These are phyloP conservation scores for Drosophila virilis DNA, from an alignment of 1,140 invertebrate genomes.

Conservation along the genomic window DNA sequence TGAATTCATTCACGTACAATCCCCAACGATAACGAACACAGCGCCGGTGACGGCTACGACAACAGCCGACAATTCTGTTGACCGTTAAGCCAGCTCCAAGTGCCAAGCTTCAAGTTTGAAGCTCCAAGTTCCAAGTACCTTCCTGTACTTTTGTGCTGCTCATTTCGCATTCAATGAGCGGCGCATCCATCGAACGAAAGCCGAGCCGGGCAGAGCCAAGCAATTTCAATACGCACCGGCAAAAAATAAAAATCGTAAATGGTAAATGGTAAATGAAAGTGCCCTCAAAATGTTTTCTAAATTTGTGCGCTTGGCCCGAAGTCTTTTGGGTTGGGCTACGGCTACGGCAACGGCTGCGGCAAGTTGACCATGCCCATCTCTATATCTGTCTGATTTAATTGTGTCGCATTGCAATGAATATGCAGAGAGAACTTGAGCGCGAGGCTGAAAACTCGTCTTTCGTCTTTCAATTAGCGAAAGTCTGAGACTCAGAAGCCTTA, in stretches of 20 bases:
- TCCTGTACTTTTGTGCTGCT: conserved; percentile 48
- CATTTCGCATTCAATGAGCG: conserved; percentile 78
- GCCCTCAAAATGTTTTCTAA: conserved; percentile 82
- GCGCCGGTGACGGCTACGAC: conserved; percentile 17
- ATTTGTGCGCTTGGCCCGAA: conserved; percentile 69
- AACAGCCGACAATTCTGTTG: conserved; percentile 62
- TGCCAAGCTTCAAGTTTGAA: conserved; percentile 34
- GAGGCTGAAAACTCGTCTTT: conserved; percentile 39
- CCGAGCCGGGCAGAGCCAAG: conserved; percentile 57
- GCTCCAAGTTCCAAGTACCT: conserved; percentile 42
- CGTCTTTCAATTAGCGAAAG: conserved; percentile 78
- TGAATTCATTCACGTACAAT: conserved; percentile 77
- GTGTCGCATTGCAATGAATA: conserved; percentile 74
- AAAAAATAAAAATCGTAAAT: conserved; percentile 45
- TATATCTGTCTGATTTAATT: conserved; percentile 61
- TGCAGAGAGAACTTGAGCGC: conserved; percentile 44
- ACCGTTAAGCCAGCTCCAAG: conserved; percentile 62
- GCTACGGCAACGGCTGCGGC: conserved; percentile 2
- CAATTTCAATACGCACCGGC: conserved; percentile 78
- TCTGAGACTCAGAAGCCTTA: conserved; percentile 42
- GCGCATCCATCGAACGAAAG: conserved; percentile 80
- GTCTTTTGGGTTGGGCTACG: conserved; percentile 38
- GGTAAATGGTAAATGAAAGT: conserved; percentile 80
- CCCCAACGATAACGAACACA: conserved; percentile 38
- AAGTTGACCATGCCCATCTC: conserved; percentile 34